Conservation (phyloP, 2,113 vertebrate species). For the Himantopus leucocephalus region DNA sequence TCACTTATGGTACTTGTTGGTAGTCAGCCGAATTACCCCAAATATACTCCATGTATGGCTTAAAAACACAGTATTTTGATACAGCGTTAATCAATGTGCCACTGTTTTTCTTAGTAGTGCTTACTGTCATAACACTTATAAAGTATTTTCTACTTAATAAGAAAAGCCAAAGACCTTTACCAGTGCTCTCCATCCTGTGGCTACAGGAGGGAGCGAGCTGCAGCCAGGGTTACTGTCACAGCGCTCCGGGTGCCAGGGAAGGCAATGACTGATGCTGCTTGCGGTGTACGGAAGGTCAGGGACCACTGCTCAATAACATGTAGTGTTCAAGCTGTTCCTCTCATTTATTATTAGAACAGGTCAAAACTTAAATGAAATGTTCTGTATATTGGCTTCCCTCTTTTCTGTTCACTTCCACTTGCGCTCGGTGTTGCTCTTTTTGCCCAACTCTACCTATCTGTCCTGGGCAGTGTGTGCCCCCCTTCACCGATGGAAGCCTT, state of each 20-base stretch:
- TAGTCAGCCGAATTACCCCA: not conserved
- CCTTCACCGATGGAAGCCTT: not conserved
- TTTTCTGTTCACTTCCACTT: not conserved
- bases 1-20: not conserved
- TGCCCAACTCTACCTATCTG: not conserved
- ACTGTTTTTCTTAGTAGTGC: not conserved
- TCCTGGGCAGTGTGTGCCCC: not conserved
- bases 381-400: not conserved
- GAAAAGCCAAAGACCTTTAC: not conserved
- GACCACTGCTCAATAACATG: not conserved
- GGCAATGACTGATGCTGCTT: not conserved
- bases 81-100: not conserved
- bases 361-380: not conserved
- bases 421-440: accelerated
- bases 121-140: not conserved
- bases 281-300: not conserved
- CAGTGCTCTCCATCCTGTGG: not conserved
- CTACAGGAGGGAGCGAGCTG: accelerated
- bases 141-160: not conserved
- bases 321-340: not conserved
- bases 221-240: not conserved
- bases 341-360: not conserved
- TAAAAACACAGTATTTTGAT: not conserved
- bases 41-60: not conserved
- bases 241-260: not conserved